Evolutionary conservation across 2,797 vertebrate species (phyloP).

Genomic region (Gadopsis bispinosus): DNA sequence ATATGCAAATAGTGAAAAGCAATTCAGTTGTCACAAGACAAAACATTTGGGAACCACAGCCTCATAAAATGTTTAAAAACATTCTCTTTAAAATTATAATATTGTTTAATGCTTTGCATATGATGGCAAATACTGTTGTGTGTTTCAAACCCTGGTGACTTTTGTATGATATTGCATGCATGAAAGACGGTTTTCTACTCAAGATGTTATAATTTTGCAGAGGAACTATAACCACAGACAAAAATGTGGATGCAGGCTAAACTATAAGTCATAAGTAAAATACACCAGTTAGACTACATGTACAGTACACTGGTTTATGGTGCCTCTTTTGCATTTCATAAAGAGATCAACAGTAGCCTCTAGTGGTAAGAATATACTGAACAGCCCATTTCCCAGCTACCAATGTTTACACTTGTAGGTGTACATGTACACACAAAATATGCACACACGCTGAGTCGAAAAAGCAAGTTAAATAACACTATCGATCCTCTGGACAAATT

Average conservation of each 20-base stretch:
- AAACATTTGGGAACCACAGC: neutral
- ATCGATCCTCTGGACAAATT: conserved; percentile 57
- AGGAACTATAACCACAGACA: neutral
- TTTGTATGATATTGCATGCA: neutral
- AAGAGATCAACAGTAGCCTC: conserved; percentile 81
- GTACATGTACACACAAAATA: conserved; percentile 14
- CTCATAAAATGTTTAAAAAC: neutral
- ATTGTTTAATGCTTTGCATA: neutral
- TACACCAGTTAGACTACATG: conserved; percentile 14
- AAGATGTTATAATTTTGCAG: conserved; percentile 6
- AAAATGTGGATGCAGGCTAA: neutral
- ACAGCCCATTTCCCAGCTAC: conserved; percentile 21
- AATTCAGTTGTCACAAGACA: neutral
- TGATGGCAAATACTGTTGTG: neutral
- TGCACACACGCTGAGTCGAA: conserved; percentile 44
- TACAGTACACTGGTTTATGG: neutral
- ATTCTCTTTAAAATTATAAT: neutral
- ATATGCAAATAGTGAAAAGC: neutral
- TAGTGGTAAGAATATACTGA: conserved; percentile 70
- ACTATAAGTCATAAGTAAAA: conserved; percentile 13
- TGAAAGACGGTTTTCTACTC: neutral
- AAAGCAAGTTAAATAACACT: conserved; percentile 23
- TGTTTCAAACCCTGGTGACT: neutral
- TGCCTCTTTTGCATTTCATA: conserved; percentile 50
- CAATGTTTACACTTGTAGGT: conserved; percentile 6